Base-by-base conservation (phyloP, 1,140 invertebrate species). In the Drosophila equinoxialis region DNA sequence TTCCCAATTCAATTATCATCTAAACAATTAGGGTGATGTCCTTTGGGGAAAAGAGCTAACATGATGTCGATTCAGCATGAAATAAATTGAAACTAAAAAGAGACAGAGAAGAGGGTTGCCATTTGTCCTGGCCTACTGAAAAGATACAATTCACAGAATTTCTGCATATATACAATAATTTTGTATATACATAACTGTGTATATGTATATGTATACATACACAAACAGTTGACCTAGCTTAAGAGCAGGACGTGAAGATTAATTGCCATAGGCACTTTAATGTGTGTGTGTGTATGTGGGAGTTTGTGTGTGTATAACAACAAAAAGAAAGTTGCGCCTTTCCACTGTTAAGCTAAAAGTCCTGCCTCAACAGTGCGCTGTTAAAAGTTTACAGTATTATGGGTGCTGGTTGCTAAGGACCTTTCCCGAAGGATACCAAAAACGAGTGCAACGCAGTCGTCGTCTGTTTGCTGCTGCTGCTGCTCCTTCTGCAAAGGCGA, bases 391-490 rank as follows among this genome's bases (percentile, higher is more conserved):
- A 74, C 77, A 74, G 60, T 48, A 48, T 37, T 42, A 39, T 62
- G 8, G 39, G n/a, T 62, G 13, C 6, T 61, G 13, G 8, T 65
- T 78, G 72, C 67, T 68, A 57, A 45, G 14, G 60, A 42, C 74
- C 75, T 68, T 65, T 75, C 74, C 82, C 79, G 79, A 85, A 79
- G 71, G 68, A 66, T 48, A 20, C 37, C 2, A 64, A 77, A 76
- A 85, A 85, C 82, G 82, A 85, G 83, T 86, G 82, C 82, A 85
- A 59, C 63, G 65, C 72, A 82, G 80, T 74, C 65, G 39, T 73
- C 30, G 35, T 59, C 20, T 48, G 8, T 4, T 5, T 17, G 17
- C 30, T 37, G 2, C 10, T 45, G 7, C 13, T 6, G 45, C 10
- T 39, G 37, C 10, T 37, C 1, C 45, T 74, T 69, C 66, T 71